These are phyloP conservation scores for Brachionus rotundiformis DNA, from an alignment of 1,140 invertebrate genomes.

Conservation along the genomic window DNA sequence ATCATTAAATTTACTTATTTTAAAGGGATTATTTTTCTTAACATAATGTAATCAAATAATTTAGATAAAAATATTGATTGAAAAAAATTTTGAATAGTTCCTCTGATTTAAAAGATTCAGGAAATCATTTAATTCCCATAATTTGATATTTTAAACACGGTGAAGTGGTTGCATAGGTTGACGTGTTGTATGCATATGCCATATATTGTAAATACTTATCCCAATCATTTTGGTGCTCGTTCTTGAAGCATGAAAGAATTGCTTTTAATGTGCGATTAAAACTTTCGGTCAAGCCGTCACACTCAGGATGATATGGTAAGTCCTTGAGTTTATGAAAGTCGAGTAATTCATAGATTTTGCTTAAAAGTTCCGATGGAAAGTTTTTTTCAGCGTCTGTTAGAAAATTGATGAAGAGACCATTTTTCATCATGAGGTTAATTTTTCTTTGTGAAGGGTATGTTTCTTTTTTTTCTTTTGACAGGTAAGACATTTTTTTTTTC, in stretches of 20 bases:
- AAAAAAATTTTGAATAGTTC: too few species aligned
- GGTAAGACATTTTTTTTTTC: not conserved
- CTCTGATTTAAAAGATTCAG: too few species aligned
- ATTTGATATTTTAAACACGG: too few species aligned
- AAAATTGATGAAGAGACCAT: not conserved
- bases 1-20: too few species aligned
- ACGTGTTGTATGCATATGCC: not conserved
- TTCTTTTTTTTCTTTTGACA: conserved; percentile 44
- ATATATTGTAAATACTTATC: not conserved
- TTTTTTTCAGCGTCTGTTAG: conserved; percentile 27
- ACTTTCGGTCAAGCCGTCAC: not conserved
- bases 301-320: too few species aligned
- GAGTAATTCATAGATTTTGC: too few species aligned
- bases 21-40: too few species aligned
- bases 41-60: too few species aligned
- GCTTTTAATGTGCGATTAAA: conserved; percentile 42
- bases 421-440: not conserved
- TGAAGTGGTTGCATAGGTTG: conserved; percentile 25
- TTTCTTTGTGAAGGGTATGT: not conserved
- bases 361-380: conserved; percentile 53
- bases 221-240: conserved; percentile 6
- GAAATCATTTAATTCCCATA: too few species aligned
- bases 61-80: too few species aligned
- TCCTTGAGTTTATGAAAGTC: conserved; percentile 49
- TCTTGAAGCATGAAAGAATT: not conserved